Evolutionary conservation across 2,797 vertebrate species (phyloP), one percentile per base, ranked within the genome.

Genomic region (Girardinus metallicus): DNA sequence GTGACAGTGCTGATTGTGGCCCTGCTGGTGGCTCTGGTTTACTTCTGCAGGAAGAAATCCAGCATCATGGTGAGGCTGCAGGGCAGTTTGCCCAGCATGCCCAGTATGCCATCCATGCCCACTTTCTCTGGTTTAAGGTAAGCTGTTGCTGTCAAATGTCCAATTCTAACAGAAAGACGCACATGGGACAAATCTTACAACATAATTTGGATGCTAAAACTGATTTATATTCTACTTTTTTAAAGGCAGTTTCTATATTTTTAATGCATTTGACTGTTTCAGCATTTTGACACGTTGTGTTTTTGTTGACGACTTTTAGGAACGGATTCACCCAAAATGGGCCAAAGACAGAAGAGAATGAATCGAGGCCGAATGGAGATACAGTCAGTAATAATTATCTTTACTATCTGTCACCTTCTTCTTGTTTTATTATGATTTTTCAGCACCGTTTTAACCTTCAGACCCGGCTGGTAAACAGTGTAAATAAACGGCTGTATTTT

Each of bases 1-100:
- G 95, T 95, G 77, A 93, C 94, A 0, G 9, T 92, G 2, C 0
- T 87, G 66, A 76, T 96, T 4, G 74, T 93, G 74, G 71, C 53
- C 41, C 82, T 96, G 73, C 82, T 96, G 44, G 78, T 36, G 2
- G 85, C 72, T 75, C 83, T 96, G 80, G 90, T 96, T 78, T 95
- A 49, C 41, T 79, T 41, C 73, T 82, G 78, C 44, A 92, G 76
- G 71, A 94, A 66, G 83, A 95, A 95, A 76, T 29, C 94, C 3
- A 89, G 83, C 68, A 36, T 95, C 64, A 23, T 94, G 64, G 80
- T 82, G 70, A 86, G 39, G 0, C 4, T 95, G n/a, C 18, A 72
- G 26, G 80, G 75, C 78, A 91, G 49, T 75, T 15, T 95, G 29
- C 90, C 93, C 75, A 83, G 74, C 3, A 23, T 21, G 49, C 78